Evolutionary conservation across 1,140 invertebrate genomes (phyloP), one percentile per base, ranked within the genome.

Genomic region (Drosophila eugracilis): DNA sequence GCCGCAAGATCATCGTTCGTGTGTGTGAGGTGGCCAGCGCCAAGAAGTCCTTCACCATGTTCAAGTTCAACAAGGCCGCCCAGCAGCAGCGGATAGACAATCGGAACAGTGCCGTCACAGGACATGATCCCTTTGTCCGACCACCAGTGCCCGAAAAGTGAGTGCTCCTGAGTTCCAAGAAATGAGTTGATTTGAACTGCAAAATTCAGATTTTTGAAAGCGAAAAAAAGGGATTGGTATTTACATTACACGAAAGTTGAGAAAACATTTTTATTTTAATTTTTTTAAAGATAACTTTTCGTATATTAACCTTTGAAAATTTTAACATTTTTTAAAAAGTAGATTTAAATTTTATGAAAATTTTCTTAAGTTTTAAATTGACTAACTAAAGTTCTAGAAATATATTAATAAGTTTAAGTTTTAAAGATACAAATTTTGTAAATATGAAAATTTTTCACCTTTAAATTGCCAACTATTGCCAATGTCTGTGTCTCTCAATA

Each of bases 91-190:
- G 94, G 26, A 93, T 93, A n/a, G 93, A 93, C 15, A 94, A 93
- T 7, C 92, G 93, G 17, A 94, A 94, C n/a, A 91, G 79, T 48
- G 92, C 95, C 36, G 94, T 95, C 1, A 96, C 95, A 4, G 95
- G 95, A 1, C 95, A 96, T 72, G 95, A 96, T 73, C 92, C 95
- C 55, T 96, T 96, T 80, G 96, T 95, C 75, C 94, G 95, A 78
- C 94, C 95, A 36, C 92, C 94, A 1, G 92, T 94, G 3, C 92
- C 93, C 30, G 93, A 93, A 3, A 94, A 93, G 59, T 92, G 91
- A 90, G 88, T 90, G 49, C 42, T 17, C 21, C 17, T 5, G 26
- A 6, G 26, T 30, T 2, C 30, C 3, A 9, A 17, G 12, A 28
- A 4, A 14, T 26, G 14, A 12, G 53, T n/a, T n/a, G n/a, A n/a